Percentiles rank a stretch among this genome's conserved stretches.
These are phyloP conservation scores for Melanostigma gelatinosum DNA, from an alignment of 2,113 vertebrate genomes.

Conservation along the genomic window DNA sequence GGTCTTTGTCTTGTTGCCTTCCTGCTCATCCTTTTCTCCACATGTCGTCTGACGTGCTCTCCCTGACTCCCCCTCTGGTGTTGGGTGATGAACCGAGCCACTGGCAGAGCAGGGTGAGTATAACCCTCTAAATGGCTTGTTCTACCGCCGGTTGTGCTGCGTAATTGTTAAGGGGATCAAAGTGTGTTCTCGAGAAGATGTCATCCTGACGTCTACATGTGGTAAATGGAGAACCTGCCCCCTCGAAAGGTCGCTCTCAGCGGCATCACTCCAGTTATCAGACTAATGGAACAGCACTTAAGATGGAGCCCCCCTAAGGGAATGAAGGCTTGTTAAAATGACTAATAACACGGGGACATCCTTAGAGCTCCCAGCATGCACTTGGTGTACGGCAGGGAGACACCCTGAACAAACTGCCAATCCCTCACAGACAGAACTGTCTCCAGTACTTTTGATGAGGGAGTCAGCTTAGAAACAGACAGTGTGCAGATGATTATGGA, in stretches of 20 bases:
- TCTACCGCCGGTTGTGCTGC: background rate
- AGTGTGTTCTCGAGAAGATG: constrained; percentile 30
- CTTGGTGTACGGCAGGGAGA: background rate
- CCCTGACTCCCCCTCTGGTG: background rate
- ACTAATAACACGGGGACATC: constrained; percentile 40
- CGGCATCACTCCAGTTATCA: constrained; percentile 21
- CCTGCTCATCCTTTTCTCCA: constrained; percentile 7
- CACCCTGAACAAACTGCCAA: constrained; percentile 1
- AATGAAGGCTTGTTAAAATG: constrained; percentile 43
- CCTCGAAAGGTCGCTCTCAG: background rate
- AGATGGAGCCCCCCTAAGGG: background rate
- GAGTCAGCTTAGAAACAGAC: background rate
- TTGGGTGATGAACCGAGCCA: background rate
- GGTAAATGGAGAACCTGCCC: background rate
- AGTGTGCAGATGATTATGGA: background rate
- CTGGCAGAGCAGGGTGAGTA: constrained; percentile 1
- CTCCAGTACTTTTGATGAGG: background rate
- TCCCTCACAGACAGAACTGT: constrained; percentile 8
- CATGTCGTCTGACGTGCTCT: constrained; percentile 1
- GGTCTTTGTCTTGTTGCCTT: constrained; percentile 14
- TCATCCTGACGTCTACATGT: constrained; percentile 3
- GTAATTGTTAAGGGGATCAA: constrained; percentile 20
- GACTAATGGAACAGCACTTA: constrained; percentile 44
- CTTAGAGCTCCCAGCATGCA: constrained; percentile 8
- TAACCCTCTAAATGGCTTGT: constrained; percentile 16